Base-by-base conservation (phyloP, 2,888 invertebrate genomes). In the Lacanobia wlatinum region DNA sequence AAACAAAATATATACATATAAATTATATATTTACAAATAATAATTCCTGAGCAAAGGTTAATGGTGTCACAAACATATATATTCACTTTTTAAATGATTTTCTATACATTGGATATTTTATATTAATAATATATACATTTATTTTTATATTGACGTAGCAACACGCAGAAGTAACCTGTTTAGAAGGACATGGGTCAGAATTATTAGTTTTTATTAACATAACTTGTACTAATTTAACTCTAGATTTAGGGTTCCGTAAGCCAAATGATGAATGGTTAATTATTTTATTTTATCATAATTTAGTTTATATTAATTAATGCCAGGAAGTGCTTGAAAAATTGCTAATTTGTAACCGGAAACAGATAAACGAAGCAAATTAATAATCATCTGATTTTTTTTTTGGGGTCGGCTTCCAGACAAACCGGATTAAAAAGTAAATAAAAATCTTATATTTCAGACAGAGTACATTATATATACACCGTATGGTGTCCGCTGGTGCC, bases 31-130 rank as follows among this genome's bases (percentile, higher is more conserved):
- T 40, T 34, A 55, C 9, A 56, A 53, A 58, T 73, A 55, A 64
- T 68, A 67, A 46, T 58, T 28, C 5, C 8, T 9, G 1, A 40
- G 0, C 0, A 65, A 73, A 72, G 59, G 67, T 50, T 77, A 77
- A 63, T 63, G 1, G 12, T 72, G 55, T 68, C 67, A 64, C 28
- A 43, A 7, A 58, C 43, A 67, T 55, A 40, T 58, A 62, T 62
- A 77, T 73, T 52, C 6, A 67, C 23, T 61, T 63, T 78, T 55
- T 38, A 67, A 73, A 78, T 60, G 21, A n/a, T 46, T 73, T 61
- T 73, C 34, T 53, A 9, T 23, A 56, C 0, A 48, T 28, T n/a
- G 10, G 21, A 63, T 34, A 34, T 21, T 38, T 10, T 38, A 43
- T 68, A n/a, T 66, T 21, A 46, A 28, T 58, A 38, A 43, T 50